Evolutionary conservation across 2,888 invertebrate species (phyloP).

Genomic region (Ceriagrion tenellum): DNA sequence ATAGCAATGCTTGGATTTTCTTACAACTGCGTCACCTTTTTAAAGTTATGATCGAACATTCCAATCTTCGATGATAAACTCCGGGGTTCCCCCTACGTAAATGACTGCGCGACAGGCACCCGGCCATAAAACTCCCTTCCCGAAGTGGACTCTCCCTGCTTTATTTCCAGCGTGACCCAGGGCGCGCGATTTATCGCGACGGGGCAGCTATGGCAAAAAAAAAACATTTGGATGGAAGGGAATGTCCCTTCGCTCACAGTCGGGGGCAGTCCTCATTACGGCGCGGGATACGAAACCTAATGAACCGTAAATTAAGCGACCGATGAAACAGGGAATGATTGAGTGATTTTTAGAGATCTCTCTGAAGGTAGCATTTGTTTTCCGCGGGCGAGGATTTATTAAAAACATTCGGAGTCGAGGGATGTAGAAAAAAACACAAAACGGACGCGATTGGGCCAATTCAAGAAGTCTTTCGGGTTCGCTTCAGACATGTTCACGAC

Average conservation of each 20-base stretch:
- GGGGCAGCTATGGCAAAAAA: neutral
- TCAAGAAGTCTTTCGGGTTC: neutral
- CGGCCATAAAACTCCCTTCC: neutral
- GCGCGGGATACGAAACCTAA: neutral
- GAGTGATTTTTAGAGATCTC: neutral
- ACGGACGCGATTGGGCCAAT: neutral
- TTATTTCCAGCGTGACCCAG: neutral
- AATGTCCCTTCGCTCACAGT: neutral
- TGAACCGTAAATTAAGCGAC: slow-evolving; percentile 54
- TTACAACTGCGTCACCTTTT: neutral
- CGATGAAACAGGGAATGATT: slow-evolving; percentile 48
- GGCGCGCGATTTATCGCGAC: slow-evolving; percentile 50
- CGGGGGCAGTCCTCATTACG: slow-evolving; percentile 32
- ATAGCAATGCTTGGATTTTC: neutral
- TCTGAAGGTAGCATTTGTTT: neutral
- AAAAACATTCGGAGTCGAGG: neutral
- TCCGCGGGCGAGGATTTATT: neutral
- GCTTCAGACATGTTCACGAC: neutral
- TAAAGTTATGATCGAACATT: neutral
- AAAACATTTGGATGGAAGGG: neutral
- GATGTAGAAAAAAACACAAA: neutral
- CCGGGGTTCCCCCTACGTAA: neutral
- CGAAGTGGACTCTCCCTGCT: neutral
- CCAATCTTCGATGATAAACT: neutral
- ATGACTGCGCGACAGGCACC: neutral